Evolutionary conservation across 2,797 vertebrate species (phyloP).

Genomic region (Myotis vivesi): DNA sequence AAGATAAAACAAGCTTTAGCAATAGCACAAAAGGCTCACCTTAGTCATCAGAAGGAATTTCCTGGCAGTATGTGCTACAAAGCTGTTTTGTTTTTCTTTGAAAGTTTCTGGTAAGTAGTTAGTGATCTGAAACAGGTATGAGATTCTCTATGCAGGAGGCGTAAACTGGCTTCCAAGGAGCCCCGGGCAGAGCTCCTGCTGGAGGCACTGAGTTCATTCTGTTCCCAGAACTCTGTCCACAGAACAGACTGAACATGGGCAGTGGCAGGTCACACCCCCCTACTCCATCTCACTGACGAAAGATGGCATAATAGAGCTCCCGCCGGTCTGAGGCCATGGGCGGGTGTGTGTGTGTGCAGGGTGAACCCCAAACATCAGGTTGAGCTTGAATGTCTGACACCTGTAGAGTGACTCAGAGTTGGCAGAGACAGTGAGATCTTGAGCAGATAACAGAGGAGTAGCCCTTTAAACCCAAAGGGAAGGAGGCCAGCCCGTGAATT

Average conservation of each 20-base stretch:
- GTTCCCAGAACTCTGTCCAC: slow-evolving; percentile 63
- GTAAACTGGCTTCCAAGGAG: not conserved
- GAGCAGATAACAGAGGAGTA: not conserved
- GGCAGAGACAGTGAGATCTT: not conserved
- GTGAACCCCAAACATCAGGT: not conserved
- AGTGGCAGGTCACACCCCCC: not conserved
- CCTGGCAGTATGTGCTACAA: not conserved
- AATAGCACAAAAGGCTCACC: not conserved
- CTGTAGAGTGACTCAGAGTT: not conserved
- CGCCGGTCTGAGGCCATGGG: slow-evolving; percentile 28
- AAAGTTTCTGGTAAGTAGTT: slow-evolving; percentile 8
- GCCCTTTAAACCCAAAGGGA: not conserved
- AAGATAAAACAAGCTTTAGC: not conserved
- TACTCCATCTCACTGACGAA: not conserved
- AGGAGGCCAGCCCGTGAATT: not conserved
- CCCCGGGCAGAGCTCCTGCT: not conserved
- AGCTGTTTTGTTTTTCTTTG: not conserved
- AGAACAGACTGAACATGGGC: slow-evolving; percentile 35
- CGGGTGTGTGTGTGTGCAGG: not conserved
- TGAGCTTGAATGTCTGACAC: not conserved
- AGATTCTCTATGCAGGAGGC: not conserved
- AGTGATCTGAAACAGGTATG: not conserved
- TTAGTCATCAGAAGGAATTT: not conserved
- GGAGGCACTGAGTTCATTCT: not conserved
- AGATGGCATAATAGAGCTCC: slow-evolving; percentile 13